Percentiles rank a stretch among this genome's conserved stretches.
Evolutionary conservation across 2,888 invertebrate species (phyloP).

Genomic region (Lasioglossum morio): DNA sequence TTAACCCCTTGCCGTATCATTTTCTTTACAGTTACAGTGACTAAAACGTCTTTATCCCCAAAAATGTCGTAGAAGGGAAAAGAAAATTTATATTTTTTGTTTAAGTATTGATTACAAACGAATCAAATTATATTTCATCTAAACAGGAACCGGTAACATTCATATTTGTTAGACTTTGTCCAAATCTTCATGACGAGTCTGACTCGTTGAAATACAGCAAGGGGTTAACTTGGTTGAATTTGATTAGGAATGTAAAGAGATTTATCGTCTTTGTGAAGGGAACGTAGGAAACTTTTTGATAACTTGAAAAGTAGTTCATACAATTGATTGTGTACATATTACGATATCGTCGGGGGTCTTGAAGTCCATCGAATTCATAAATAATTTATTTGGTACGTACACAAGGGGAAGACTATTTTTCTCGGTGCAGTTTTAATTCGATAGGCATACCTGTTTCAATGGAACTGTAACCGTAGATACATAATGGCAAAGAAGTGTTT

Average conservation of each 20-base stretch:
- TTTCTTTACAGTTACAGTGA: too few species aligned
- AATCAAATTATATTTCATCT: too few species aligned
- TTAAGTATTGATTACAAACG: too few species aligned
- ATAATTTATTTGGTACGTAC: not conserved
- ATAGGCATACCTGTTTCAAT: not conserved
- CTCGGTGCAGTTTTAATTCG: not conserved
- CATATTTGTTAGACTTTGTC: too few species aligned
- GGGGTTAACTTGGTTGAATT: not conserved
- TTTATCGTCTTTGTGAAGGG: not conserved
- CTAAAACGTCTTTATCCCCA: too few species aligned
- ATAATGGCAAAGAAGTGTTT: not conserved
- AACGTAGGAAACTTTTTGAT: not conserved
- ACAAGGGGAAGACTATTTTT: not conserved
- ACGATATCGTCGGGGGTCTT: not conserved
- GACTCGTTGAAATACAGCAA: too few species aligned
- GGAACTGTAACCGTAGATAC: not conserved
- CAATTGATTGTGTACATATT: not conserved
- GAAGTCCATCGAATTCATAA: conserved; percentile 1
- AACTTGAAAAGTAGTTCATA: not conserved
- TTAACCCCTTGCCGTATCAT: too few species aligned
- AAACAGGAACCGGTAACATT: too few species aligned
- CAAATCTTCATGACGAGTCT: too few species aligned
- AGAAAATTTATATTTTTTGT: too few species aligned
- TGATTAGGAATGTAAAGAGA: not conserved
- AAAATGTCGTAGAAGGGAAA: too few species aligned